Percentiles rank a stretch among this genome's conserved stretches.
phyloP scores from a whole-genome alignment of 2,888 invertebrate species.

The Hemithea aestivaria region DNA sequence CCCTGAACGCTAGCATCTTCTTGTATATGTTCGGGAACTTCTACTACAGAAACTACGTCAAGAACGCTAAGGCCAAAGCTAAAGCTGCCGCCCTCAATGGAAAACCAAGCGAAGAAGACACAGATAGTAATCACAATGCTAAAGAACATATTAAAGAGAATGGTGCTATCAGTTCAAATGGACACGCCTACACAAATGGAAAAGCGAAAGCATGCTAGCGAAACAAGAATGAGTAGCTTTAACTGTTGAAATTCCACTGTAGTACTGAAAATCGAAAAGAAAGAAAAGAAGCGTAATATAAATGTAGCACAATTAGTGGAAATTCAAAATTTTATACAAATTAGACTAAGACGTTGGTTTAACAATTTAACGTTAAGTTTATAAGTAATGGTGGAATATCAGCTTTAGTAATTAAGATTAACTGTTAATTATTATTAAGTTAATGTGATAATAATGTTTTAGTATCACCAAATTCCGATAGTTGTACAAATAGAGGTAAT shows the following conservation, averaged over 20 bases:
- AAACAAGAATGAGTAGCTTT: conserved; percentile 23
- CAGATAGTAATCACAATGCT: background rate
- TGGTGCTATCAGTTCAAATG: background rate
- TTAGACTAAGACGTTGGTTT: too few species aligned
- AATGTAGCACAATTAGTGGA: too few species aligned
- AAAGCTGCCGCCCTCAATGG: conserved; percentile 5
- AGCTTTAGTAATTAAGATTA: too few species aligned
- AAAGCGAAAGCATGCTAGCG: conserved; percentile 59
- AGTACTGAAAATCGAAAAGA: background rate
- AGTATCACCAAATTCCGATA: too few species aligned
- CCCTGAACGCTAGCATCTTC: conserved; percentile 84
- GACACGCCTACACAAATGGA: conserved; percentile 20
- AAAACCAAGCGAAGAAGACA: background rate
- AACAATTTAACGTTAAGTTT: too few species aligned
- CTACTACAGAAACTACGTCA: conserved; percentile 83
- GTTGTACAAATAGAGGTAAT: too few species aligned
- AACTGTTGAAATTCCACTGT: conserved; percentile 5
- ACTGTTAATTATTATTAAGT: too few species aligned
- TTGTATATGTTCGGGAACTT: conserved; percentile 89
- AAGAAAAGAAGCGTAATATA: too few species aligned
- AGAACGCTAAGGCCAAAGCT: conserved; percentile 30
- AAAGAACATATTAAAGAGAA: conserved; percentile 1
- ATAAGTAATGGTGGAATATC: too few species aligned
- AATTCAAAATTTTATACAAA: too few species aligned
- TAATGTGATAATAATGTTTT: too few species aligned